Conservation (phyloP, 64 coral and sea anemone species). For the Actinia tenebrosa region DNA sequence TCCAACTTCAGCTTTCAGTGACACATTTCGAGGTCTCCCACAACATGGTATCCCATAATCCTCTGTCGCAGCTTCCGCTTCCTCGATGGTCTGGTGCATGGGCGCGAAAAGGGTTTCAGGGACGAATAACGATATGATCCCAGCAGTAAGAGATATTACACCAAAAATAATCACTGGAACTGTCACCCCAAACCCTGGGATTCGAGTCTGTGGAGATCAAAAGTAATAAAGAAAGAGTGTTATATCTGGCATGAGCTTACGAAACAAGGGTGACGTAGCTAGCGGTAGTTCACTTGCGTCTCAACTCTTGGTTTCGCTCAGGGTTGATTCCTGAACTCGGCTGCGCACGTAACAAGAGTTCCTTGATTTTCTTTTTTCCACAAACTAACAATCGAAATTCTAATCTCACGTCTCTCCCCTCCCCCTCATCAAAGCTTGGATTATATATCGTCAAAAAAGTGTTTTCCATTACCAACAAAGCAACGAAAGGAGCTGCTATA, state of each 20-base stretch:
- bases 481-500: not conserved
- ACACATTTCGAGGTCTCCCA: not conserved
- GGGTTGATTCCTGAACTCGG: too few species aligned
- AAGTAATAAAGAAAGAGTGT: not conserved
- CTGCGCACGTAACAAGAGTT: too few species aligned
- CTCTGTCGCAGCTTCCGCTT: not conserved
- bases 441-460: too few species aligned
- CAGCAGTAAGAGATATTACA: not conserved
- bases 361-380: too few species aligned
- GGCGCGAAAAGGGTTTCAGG: conserved; percentile 2
- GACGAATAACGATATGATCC: not conserved
- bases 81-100: conserved; percentile 11
- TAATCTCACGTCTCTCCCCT: too few species aligned
- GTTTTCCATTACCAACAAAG: not conserved
- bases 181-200: not conserved
- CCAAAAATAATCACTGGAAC: not conserved
- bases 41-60: conserved; percentile 19
- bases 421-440: too few species aligned
- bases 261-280: too few species aligned
- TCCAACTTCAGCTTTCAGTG: not conserved
- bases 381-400: too few species aligned
- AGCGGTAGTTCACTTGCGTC: too few species aligned
- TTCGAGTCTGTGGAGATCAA: not conserved
- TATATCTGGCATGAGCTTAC: too few species aligned
- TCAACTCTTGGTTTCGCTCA: too few species aligned